Conservation (phyloP, 2,797 vertebrate species). For the Aulostomus chinensis region DNA sequence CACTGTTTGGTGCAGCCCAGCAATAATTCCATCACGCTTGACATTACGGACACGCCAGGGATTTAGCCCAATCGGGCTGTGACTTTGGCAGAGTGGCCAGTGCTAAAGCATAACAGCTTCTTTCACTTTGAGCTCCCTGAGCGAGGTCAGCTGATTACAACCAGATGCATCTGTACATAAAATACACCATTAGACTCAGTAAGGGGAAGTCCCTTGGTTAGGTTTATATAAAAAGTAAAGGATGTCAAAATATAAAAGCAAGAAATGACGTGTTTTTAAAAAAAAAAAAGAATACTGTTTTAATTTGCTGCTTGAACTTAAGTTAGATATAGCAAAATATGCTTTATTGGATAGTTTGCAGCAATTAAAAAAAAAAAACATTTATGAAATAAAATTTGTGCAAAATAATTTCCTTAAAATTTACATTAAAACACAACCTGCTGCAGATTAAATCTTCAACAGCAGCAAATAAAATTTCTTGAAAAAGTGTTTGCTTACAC, state of each 20-base stretch:
- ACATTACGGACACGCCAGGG: conserved; percentile 55
- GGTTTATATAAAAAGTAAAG: conserved; percentile 35
- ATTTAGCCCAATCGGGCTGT: conserved; percentile 54
- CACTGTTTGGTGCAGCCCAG: conserved; percentile 25
- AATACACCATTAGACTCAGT: conserved; percentile 41
- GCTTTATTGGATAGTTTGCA: too few relatives aligned
- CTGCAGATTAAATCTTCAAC: too few relatives aligned
- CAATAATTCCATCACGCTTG: conserved; percentile 53
- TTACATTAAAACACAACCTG: too few relatives aligned
- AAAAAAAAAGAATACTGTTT: not conserved
- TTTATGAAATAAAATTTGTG: too few relatives aligned
- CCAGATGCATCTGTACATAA: conserved; percentile 66
- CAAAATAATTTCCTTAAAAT: too few relatives aligned
- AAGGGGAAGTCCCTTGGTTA: conserved; percentile 13
- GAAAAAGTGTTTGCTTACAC: not conserved
- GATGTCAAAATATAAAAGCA: conserved; percentile 6
- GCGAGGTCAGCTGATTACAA: conserved; percentile 64
- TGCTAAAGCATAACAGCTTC: conserved; percentile 62
- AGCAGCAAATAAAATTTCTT: too few relatives aligned
- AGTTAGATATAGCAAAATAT: too few relatives aligned
- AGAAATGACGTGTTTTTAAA: not conserved
- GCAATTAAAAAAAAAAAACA: too few relatives aligned
- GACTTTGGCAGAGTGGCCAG: conserved; percentile 63
- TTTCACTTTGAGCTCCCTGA: conserved; percentile 67
- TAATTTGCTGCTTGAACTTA: too few relatives aligned